Percentiles rank a stretch among this genome's conserved stretches.
These are phyloP conservation scores for Apodemia hepburni DNA, from an alignment of 2,888 invertebrate genomes.

Conservation along the genomic window DNA sequence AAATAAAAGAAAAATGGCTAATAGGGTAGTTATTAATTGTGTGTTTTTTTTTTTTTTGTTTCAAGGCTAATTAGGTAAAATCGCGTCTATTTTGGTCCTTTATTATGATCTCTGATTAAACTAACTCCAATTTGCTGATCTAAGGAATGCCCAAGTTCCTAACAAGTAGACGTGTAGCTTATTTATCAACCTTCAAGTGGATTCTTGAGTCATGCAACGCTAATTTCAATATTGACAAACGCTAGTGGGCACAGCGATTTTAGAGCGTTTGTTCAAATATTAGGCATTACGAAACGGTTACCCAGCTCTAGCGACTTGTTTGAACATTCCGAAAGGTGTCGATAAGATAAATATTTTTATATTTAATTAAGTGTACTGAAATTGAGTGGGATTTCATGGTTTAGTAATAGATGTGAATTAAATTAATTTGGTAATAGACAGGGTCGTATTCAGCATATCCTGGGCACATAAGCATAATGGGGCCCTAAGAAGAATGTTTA, in stretches of 20 bases:
- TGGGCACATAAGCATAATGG: too few relatives aligned
- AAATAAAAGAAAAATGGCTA: too few relatives aligned
- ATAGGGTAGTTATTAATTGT: too few relatives aligned
- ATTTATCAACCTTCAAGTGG: conserved; percentile 26
- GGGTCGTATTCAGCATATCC: too few relatives aligned
- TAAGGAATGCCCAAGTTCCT: conserved; percentile 15
- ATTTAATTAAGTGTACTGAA: conserved; percentile 7
- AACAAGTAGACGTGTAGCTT: conserved; percentile 26
- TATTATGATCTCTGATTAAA: neutral
- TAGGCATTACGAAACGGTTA: conserved; percentile 22
- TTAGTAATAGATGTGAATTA: too few relatives aligned
- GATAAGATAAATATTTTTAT: conserved; percentile 13
- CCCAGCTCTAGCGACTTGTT: conserved; percentile 6
- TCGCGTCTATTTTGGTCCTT: neutral
- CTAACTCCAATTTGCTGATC: neutral
- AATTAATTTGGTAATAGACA: too few relatives aligned
- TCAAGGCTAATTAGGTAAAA: too few relatives aligned
- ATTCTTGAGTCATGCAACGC: conserved; percentile 24
- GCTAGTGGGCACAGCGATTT: conserved; percentile 25
- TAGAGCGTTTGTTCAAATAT: conserved; percentile 28
- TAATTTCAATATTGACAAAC: conserved; percentile 30
- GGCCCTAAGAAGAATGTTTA: too few relatives aligned
- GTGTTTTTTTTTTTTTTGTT: too few relatives aligned
- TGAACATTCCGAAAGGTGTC: conserved; percentile 6
- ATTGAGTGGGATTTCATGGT: too few relatives aligned